Evolutionary conservation across 2,797 vertebrate genomes (phyloP), one percentile per base, ranked within the genome.

Genomic region (Australoheros facetus): DNA sequence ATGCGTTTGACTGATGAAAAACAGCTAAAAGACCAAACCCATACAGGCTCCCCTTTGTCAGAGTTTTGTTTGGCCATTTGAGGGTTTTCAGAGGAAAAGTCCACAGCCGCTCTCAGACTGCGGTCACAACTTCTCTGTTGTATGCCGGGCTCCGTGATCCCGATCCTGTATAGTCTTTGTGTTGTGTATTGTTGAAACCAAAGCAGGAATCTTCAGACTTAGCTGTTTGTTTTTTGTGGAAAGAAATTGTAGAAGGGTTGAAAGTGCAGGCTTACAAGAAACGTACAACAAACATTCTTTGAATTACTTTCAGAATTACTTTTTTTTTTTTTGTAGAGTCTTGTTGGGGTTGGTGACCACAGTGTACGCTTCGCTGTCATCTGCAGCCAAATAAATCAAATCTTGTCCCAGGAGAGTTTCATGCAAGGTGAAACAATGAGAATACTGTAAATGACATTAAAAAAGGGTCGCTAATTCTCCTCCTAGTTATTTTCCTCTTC

Each of bases 1-100:
- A 56, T 37, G 62, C 1, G 7, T 71, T 77, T 75, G 77, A 84
- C 56, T 76, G 80, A 87, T 78, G 85, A 85, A 84, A 90, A 92
- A 81, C 85, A 90, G 73, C 74, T 75, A n/a, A 79, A 84, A 57
- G 17, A 82, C 77, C 23, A 4, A 85, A 84, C 56, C 80, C 71
- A 85, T 85, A 73, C 87, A 83, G 28, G 21, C 80, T 84, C 57
- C 58, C 79, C 81, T 84, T 45, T 77, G 73, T 88, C 73, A 69
- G 73, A 58, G 64, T 21, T 84, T 89, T 88, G 78, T 87, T 83
- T 88, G 85, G 66, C 76, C 8, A 3, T 76, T n/a, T 16, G 30
- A 75, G 58, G 42, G 21, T 51, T 80, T 85, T 80, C n/a, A 12
- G 45, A 72, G 75, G 56, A 82, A 84, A 88, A 81, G 73, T 89